phyloP scores from a whole-genome alignment of 2,888 invertebrate genomes.

The Andrena praecox region DNA sequence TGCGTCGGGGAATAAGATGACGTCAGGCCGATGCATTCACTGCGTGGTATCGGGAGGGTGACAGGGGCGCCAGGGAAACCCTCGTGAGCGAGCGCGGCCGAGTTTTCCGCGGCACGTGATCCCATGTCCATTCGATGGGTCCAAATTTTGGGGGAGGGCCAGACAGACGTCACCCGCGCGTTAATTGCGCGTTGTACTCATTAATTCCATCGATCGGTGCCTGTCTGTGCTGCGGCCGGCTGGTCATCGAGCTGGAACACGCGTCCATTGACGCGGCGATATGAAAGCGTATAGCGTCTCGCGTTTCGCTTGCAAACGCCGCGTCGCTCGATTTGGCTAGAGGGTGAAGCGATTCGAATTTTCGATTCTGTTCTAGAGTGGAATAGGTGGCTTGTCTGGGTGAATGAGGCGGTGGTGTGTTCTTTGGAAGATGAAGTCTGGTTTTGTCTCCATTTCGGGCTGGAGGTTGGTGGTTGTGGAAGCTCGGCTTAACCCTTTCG shows the following conservation, averaged over 20 bases:
- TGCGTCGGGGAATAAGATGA: conserved; percentile 60
- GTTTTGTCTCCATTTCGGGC: no score
- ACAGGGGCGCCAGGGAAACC: conserved; percentile 2
- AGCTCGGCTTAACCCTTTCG: no score
- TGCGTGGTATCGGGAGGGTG: conserved; percentile 44
- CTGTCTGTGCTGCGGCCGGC: neutral
- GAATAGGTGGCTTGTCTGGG: no score
- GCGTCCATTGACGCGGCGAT: neutral
- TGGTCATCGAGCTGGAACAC: conserved; percentile 22
- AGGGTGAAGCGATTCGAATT: neutral
- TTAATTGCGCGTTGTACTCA: conserved; percentile 39
- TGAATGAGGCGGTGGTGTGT: no score
- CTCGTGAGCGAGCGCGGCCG: neutral
- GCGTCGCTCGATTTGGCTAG: conserved; percentile 3
- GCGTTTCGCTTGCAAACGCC: conserved; percentile 2
- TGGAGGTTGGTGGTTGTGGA: no score
- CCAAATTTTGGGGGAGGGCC: conserved; percentile 50
- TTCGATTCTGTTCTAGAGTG: no score
- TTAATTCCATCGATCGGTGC: conserved; percentile 52
- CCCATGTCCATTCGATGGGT: conserved; percentile 14
- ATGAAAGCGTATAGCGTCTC: conserved; percentile 28
- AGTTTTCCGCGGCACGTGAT: conserved; percentile 25
- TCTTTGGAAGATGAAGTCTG: no score
- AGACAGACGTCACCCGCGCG: conserved; percentile 23
- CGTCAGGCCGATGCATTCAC: conserved; percentile 67